These are phyloP conservation scores for Bombus picipes DNA, from an alignment of 1,140 invertebrate species.

Conservation along the genomic window DNA sequence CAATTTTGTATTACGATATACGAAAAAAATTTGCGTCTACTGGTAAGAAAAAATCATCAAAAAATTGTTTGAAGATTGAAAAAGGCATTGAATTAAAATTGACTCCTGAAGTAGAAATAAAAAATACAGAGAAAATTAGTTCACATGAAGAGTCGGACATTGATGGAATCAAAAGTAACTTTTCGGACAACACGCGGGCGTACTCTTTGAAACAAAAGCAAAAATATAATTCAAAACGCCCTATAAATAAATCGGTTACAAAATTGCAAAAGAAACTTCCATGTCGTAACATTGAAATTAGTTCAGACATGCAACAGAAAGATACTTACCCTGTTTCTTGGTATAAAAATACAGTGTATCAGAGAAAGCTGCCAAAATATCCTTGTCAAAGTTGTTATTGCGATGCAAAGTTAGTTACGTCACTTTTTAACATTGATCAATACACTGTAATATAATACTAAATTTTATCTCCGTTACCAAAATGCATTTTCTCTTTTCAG, in stretches of 20 bases:
- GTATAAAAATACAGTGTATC: neutral
- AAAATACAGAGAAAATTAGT: neutral
- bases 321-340: neutral
- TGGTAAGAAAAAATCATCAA: neutral
- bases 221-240: neutral
- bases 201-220: neutral
- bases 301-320: neutral
- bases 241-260: neutral
- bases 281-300: neutral
- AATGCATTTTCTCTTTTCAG: neutral
- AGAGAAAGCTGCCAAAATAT: neutral
- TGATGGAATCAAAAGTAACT: neutral
- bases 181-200: neutral
- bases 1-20: constrained; percentile 14
- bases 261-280: neutral
- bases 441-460: neutral
- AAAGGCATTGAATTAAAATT: neutral
- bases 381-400: neutral
- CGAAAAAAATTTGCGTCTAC: neutral
- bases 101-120: no score
- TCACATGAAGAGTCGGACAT: neutral
- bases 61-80: neutral
- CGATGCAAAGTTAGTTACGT: constrained; percentile 7
- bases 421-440: no score
- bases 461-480: neutral